Conservation (phyloP, 1,140 invertebrate genomes). For the Nebria ingens region DNA sequence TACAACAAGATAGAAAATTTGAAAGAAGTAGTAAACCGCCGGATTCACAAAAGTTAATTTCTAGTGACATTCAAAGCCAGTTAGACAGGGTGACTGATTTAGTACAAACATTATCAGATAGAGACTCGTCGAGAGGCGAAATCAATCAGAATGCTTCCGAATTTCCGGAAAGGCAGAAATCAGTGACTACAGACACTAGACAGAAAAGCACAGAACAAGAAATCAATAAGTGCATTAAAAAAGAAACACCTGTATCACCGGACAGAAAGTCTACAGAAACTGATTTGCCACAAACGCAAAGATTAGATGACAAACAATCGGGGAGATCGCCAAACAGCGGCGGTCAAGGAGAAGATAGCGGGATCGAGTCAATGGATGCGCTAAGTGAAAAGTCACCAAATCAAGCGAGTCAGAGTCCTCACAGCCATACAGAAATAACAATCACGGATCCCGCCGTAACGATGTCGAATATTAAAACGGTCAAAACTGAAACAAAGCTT, state of each 20-base stretch:
- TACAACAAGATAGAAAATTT: not conserved
- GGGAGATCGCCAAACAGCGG: slow-evolving; percentile 41
- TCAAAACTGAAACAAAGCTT: slow-evolving; percentile 15
- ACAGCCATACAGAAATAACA: slow-evolving; percentile 17
- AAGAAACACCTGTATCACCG: no score
- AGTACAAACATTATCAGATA: not conserved
- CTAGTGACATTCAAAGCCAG: not conserved
- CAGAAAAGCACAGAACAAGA: no score
- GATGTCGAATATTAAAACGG: not conserved
- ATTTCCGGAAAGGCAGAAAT: no score
- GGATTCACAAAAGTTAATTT: not conserved
- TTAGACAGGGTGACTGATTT: not conserved
- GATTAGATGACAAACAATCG: no score
- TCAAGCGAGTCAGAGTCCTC: slow-evolving; percentile 56
- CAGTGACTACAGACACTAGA: no score
- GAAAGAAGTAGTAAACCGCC: not conserved
- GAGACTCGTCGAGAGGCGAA: not conserved
- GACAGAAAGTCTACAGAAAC: no score
- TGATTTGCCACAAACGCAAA: no score
- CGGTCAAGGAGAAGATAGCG: slow-evolving; percentile 73
- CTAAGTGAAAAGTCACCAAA: slow-evolving; percentile 85
- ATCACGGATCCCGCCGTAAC: slow-evolving; percentile 11
- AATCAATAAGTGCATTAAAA: no score
- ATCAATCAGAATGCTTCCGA: no score
- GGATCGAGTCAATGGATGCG: slow-evolving; percentile 88